Evolutionary conservation across 2,888 invertebrate species (phyloP), one percentile per base, ranked within the genome.

Genomic region (Stictocephala bisonia): DNA sequence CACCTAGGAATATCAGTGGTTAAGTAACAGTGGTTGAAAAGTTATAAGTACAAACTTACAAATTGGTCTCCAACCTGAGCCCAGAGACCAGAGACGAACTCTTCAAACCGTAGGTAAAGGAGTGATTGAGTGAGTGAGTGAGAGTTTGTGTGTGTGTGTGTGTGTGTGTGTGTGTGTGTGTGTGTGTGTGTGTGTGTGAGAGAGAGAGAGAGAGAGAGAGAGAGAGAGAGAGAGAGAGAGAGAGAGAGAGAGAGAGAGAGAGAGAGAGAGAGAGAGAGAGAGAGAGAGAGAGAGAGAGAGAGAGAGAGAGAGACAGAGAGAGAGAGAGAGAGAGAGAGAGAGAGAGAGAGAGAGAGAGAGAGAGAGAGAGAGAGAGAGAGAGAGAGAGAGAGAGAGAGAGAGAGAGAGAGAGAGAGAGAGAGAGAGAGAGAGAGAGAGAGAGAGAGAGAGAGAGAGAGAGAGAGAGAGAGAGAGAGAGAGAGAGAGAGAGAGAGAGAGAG

Each of bases 151-250:
- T n/a, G n/a, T n/a, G n/a, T n/a, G n/a, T n/a, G n/a, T n/a, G 44
- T 44, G 44, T 44, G 44, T 44, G 44, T 44, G 44, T 44, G 44
- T 44, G 44, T 44, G 44, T 44, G 44, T 44, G 44, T 44, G 44
- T 44, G 44, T 13, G 44, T 13, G 44, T 13, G 44, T 13, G 44
- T 13, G 44, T 44, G 44, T 13, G 44, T 44, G 44, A 4, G 44
- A 15, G 44, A 11, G 26, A 27, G 48, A 13, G 20, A 41, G 18
- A 64, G 22, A 58, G 22, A 7, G 15, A 56, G 22, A 35, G 24
- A 31, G 15, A 15, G 29, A 24, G 20, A 27, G 11, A 31, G 35
- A 29, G 13, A 18, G n/a, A 29, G 3, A 56, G 9, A 2, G 26
- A 27, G 9, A 27, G 31, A 29, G 20, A 1, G 29, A 1, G 3